Evolutionary conservation across 2,888 invertebrate genomes (phyloP), one percentile per base, ranked within the genome.

Genomic region (Mongoloraphidia duomilia): DNA sequence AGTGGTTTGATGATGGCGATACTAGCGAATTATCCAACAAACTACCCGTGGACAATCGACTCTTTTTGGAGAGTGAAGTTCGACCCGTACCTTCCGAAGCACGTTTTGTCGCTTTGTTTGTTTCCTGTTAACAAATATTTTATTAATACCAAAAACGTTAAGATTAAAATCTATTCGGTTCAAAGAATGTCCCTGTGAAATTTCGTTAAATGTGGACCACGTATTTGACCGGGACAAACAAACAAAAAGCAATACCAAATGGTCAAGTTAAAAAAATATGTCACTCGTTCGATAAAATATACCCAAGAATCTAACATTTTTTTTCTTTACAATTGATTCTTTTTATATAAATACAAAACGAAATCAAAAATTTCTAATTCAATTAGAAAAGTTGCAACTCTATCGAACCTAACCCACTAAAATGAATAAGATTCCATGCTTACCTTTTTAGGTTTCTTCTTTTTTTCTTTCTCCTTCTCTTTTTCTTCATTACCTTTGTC

Each of bases 1-100:
- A 73, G 53, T 71, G 72, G 56, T 76, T 74, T 61, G 78, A 65
- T 64, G 77, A 72, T 0, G 79, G 71, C 0, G 77, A 74, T 64
- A 71, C 64, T 59, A 74, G 58, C 58, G 77, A 74, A 58, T 69
- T 67, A 44, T 68, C 63, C 54, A 70, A 61, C 50, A 61, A 62
- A 2, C 67, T 57, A 59, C 76, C 73, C 9, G 39, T 38, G 33
- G 49, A 62, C 59, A 55, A 60, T 63, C 3, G 71, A 65, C 59
- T 71, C 71, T 71, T 76, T 46, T 73, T 69, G 8, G 71, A 65
- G 5, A 56, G 50, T 1, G 63, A 53, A 56, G 72, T 71, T 40
- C 57, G 50, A 1, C 68, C 66, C 8, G 53, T 40, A 43, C 67
- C 60, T 1, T 71, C 70, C 4, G 73, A 72, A 3, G 69, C 63